phyloP scores from a whole-genome alignment of 2,797 vertebrate species.

The Neoniphon sammara region DNA sequence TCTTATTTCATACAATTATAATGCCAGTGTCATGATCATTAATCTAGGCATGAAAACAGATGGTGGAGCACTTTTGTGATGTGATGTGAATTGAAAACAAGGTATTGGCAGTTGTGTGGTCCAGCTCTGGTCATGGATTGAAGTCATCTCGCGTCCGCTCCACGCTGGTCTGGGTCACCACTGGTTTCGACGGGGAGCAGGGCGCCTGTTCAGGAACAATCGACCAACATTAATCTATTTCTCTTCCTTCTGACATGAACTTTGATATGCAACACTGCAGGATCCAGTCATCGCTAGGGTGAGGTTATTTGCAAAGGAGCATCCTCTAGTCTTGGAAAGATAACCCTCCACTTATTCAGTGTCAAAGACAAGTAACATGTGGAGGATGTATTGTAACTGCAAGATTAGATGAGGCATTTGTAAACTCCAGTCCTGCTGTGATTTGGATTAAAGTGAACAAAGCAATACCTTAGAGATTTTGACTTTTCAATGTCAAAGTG shows the following conservation, averaged over 20 bases:
- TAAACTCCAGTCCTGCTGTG: too few species aligned
- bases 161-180: constrained; percentile 72
- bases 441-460: too few species aligned
- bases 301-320: background rate
- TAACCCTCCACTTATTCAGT: background rate
- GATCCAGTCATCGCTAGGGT: constrained; percentile 1
- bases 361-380: too few species aligned
- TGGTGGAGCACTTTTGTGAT: background rate
- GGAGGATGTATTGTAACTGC: too few species aligned
- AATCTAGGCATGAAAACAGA: background rate
- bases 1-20: background rate
- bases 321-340: background rate
- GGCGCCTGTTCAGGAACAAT: constrained; percentile 86
- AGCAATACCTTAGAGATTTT: too few species aligned
- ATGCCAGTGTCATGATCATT: background rate
- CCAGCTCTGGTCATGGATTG: constrained; percentile 25
- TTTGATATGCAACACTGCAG: constrained; percentile 22
- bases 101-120: constrained; percentile 19
- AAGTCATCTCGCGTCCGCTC: constrained; percentile 36
- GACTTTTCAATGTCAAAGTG: too few species aligned
- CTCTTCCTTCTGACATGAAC: constrained; percentile 18
- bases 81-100: constrained; percentile 9
- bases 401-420: too few species aligned
- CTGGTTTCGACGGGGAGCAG: constrained; percentile 80
- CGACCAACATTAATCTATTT: constrained; percentile 69